Evolutionary conservation across 2,797 vertebrate genomes (phyloP).

Genomic region (Falco peregrinus): DNA sequence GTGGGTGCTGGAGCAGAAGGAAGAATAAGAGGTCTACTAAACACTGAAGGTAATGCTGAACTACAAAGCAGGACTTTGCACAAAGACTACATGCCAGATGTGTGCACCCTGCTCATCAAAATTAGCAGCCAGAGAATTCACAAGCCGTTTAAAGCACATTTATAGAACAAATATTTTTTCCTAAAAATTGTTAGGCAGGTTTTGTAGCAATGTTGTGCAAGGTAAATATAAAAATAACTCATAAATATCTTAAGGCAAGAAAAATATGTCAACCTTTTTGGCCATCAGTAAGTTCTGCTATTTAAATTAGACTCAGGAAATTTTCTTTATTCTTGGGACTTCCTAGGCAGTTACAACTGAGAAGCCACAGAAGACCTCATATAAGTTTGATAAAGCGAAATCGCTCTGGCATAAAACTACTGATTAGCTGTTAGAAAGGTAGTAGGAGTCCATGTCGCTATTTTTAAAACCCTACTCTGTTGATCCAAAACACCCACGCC

Average conservation of each 20-base stretch:
- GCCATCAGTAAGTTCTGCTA: background rate
- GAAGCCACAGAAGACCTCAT: background rate
- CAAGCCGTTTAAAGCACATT: background rate
- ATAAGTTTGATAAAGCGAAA: background rate
- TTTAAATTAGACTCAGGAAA: background rate
- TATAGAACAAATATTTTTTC: background rate
- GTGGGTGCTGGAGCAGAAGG: background rate
- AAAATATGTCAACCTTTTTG: background rate
- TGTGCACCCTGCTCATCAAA: background rate
- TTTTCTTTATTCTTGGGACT: background rate
- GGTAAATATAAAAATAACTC: background rate
- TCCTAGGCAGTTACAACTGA: background rate
- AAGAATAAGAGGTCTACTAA: background rate
- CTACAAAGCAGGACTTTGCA: background rate
- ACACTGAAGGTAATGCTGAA: background rate
- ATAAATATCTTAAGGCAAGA: background rate
- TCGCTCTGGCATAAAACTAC: background rate
- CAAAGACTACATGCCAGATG: background rate
- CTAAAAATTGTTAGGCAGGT: background rate
- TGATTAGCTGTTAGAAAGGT: background rate
- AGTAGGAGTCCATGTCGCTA: background rate
- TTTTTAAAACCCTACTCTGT: conserved; percentile 12
- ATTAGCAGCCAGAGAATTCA: background rate
- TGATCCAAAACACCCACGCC: background rate
- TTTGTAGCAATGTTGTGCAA: background rate